phyloP scores from a whole-genome alignment of 2,888 invertebrate species.

The Melanchra persicariae region DNA sequence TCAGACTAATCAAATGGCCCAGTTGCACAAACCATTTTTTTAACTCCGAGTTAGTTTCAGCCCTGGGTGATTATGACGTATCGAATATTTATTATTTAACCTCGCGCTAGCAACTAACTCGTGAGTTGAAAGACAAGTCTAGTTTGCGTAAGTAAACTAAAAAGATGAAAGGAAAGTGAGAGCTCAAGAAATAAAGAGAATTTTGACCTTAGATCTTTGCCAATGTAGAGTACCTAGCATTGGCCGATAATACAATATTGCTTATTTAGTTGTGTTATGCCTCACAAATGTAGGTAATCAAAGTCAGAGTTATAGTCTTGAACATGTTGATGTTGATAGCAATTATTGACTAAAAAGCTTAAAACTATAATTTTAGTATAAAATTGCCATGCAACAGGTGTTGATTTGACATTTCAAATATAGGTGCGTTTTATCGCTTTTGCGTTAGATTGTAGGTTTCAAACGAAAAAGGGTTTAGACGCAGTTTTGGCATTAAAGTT shows the following conservation, averaged over 20 bases:
- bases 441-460: constrained; percentile 13
- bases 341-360: constrained; percentile 20
- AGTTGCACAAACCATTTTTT: too few species aligned
- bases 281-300: constrained; percentile 1
- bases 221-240: too few species aligned
- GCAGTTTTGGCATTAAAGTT: constrained; percentile 6
- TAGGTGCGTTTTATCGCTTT: constrained; percentile 49
- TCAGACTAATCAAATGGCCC: background rate
- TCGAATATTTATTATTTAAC: too few species aligned
- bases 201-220: background rate
- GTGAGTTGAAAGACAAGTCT: too few species aligned
- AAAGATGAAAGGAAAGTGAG: background rate
- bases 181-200: background rate
- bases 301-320: background rate
- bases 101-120: too few species aligned
- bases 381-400: constrained; percentile 24
- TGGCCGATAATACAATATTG: background rate
- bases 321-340: constrained; percentile 8
- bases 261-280: too few species aligned
- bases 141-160: background rate
- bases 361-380: constrained; percentile 9
- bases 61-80: too few species aligned
- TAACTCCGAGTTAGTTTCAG: too few species aligned
- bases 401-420: constrained; percentile 51
- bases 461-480: constrained; percentile 21